A percentile compares a stretch with the other conserved stretches of the same genome.
These are phyloP conservation scores for Acarapis woodi DNA, from an alignment of 1,140 invertebrate genomes.

Conservation along the genomic window DNA sequence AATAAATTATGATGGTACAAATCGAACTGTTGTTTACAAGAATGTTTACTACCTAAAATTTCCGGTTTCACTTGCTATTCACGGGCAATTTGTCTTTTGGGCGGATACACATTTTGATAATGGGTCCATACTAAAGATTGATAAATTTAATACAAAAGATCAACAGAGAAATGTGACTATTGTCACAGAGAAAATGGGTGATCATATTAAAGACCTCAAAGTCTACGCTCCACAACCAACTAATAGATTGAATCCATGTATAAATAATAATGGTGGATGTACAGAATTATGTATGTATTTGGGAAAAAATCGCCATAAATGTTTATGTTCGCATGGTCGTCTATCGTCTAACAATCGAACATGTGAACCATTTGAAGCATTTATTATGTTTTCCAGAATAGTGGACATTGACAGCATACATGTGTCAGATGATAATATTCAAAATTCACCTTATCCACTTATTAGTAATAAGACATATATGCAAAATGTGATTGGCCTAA, in stretches of 20 bases:
- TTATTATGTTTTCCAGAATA: slow-evolving; percentile 40
- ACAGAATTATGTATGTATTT: slow-evolving; percentile 44
- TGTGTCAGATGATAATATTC: slow-evolving; percentile 28
- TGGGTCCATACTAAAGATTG: slow-evolving; percentile 32
- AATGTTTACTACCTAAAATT: slow-evolving; percentile 14
- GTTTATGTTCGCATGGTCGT: slow-evolving; percentile 40
- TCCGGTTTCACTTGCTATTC: slow-evolving; percentile 19
- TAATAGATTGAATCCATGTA: slow-evolving; percentile 24
- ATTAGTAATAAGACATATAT: slow-evolving; percentile 37
- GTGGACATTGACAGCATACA: slow-evolving; percentile 39
- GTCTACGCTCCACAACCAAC: slow-evolving; percentile 23
- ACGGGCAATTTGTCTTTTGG: slow-evolving; percentile 24
- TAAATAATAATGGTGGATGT: slow-evolving; percentile 39
- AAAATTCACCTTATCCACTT: slow-evolving; percentile 37
- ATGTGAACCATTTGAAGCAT: slow-evolving; percentile 36
- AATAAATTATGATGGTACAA: slow-evolving; percentile 27
- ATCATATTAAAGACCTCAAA: slow-evolving; percentile 32
- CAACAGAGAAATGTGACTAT: slow-evolving; percentile 19
- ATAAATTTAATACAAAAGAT: slow-evolving; percentile 22
- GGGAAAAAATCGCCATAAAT: slow-evolving; percentile 28
- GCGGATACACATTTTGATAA: slow-evolving; percentile 24
- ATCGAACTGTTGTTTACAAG: slow-evolving; percentile 43
- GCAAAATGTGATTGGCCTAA: slow-evolving; percentile 50
- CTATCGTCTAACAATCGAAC: slow-evolving; percentile 27
- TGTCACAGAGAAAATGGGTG: slow-evolving; percentile 27